Base-by-base conservation (phyloP, 2,797 vertebrate species). In the Oreochromis grahami region DNA sequence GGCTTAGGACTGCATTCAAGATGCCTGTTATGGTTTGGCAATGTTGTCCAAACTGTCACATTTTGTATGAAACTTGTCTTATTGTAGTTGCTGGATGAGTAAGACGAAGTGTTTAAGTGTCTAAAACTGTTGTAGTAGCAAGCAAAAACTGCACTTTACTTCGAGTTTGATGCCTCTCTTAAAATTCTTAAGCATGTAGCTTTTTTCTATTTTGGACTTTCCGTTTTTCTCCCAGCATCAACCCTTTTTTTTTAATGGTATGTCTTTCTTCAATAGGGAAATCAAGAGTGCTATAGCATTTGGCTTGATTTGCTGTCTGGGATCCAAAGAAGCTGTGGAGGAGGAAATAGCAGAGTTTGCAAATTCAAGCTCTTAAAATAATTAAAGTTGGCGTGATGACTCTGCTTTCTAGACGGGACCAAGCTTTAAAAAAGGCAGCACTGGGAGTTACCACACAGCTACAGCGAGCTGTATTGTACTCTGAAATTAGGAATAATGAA, bases 321-420 rank as follows among this genome's bases (percentile, higher is more conserved):
- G 63, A 68, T 94, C 91, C 91, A 93, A 92, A 87, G 88, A 89
- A 50, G 84, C 85, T 83, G 83, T 74, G 87, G 87, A 92, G 81
- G 81, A 92, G 85, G 79, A 96, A 96, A 94, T 84, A 90, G 94
- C 93, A 77, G 88, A 84, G 91, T 95, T 92, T 90, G 95, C 95
- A 95, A 93, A 96, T 94, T 90, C 80, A 86, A 83, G 94, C 95
- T 96, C 93, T 96, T 95, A 96, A 93, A 94, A 95, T 96, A 96
- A 97, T 96, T 96, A 96, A 96, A 95, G 87, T 93, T 94, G 90
- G 93, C 93, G 84, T 83, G 87, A 92, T 89, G 92, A 94, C 91
- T 91, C 76, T 88, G 84, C 89, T 90, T 90, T 94, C 81, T 91
- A 80, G 87, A 94, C 5, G 32, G 36, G 83, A 86, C 89, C 88